phyloP scores from a whole-genome alignment of 2,113 vertebrate genomes.

The Pterocles burchelli region DNA sequence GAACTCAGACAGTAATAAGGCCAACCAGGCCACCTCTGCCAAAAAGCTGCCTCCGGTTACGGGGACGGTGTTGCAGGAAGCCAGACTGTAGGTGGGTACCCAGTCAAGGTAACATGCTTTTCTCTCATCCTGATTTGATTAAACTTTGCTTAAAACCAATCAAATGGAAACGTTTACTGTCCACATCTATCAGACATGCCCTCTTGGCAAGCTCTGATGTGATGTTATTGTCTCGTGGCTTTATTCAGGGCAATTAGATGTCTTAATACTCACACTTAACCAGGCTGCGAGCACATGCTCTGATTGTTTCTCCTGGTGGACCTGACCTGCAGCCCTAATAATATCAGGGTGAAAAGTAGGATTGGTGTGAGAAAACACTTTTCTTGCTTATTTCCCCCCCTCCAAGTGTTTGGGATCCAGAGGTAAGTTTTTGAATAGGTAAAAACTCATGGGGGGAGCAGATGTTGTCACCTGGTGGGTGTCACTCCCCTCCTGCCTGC shows the following conservation, averaged over 20 bases:
- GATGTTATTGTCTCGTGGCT: neutral
- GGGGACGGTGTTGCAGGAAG: conserved; percentile 70
- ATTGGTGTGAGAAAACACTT: neutral
- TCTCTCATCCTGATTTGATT: neutral
- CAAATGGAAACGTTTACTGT: neutral
- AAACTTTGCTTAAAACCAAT: conserved; percentile 26
- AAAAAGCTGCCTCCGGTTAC: conserved; percentile 64
- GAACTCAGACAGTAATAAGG: conserved; percentile 72
- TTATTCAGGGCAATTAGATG: neutral
- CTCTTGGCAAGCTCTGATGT: neutral
- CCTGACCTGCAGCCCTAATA: neutral
- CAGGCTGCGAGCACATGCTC: neutral
- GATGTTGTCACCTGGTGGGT: neutral
- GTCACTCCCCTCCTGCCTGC: neutral
- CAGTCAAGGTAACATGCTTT: conserved; percentile 35
- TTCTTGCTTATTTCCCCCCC: neutral
- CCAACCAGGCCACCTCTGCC: conserved; percentile 67
- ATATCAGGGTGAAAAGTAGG: neutral
- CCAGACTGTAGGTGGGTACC: conserved; percentile 79
- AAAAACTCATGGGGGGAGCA: neutral
- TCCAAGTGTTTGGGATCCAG: neutral
- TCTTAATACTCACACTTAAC: neutral
- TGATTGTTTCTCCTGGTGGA: neutral
- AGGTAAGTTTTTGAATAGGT: conserved; percentile 27
- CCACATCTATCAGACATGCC: neutral